Evolutionary conservation across 2,797 vertebrate genomes (phyloP).

Genomic region (Crocidura indochinensis): DNA sequence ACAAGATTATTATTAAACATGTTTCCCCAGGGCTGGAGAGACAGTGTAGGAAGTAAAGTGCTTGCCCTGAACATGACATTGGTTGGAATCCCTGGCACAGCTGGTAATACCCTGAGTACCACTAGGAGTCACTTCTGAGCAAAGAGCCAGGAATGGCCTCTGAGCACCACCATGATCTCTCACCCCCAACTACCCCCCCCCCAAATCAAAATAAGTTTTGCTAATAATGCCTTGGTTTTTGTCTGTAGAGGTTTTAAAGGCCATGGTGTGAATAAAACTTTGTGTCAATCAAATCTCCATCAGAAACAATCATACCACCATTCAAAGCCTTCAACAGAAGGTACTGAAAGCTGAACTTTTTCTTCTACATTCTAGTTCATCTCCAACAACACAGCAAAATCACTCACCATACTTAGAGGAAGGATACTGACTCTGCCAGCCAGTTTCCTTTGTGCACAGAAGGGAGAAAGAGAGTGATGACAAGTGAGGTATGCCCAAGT

Average conservation of each 20-base stretch:
- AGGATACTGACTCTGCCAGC: not conserved
- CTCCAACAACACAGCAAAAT: too few species aligned
- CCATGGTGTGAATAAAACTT: not conserved
- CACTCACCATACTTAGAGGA: not conserved
- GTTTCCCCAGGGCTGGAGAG: too few species aligned
- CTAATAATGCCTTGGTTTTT: conserved; percentile 10
- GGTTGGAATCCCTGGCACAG: too few species aligned
- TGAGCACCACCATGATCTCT: too few species aligned
- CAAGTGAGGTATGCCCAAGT: not conserved
- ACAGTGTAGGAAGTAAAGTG: too few species aligned
- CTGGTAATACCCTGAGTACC: too few species aligned
- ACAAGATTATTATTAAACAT: not conserved
- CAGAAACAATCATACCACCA: conserved; percentile 12
- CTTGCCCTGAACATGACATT: too few species aligned
- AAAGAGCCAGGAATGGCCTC: too few species aligned
- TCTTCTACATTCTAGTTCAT: not conserved
- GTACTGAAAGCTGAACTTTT: not conserved
- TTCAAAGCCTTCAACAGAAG: not conserved
- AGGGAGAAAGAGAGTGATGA: not conserved
- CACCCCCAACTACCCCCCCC: too few species aligned
- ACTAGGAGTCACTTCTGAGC: too few species aligned
- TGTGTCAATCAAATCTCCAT: conserved; percentile 6
- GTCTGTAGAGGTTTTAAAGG: not conserved
- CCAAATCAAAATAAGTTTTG: not conserved
- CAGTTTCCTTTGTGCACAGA: not conserved